Conservation (phyloP, 2,797 vertebrate genomes). For the Poeciliopsis presidionis region DNA sequence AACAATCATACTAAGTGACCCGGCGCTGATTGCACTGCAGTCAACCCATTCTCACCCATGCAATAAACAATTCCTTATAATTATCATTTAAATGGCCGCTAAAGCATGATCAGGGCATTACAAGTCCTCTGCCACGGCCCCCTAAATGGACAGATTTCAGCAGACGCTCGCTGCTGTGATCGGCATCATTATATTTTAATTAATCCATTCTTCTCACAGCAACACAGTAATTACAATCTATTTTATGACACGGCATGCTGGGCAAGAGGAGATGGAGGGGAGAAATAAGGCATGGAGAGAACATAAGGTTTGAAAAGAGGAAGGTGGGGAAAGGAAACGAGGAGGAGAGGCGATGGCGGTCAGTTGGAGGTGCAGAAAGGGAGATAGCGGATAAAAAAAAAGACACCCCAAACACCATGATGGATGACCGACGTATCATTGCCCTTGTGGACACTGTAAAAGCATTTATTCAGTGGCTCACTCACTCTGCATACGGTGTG, state of each 20-base stretch:
- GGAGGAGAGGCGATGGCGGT: conserved; percentile 27
- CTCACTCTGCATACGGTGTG: conserved; percentile 43
- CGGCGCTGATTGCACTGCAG: conserved; percentile 48
- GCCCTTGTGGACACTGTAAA: conserved; percentile 72
- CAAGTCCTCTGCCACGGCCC: conserved; percentile 70
- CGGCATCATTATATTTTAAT: conserved; percentile 82
- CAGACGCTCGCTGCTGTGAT: conserved; percentile 74
- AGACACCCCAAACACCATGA: conserved; percentile 60
- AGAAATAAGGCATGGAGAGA: conserved; percentile 40
- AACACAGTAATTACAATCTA: conserved; percentile 78
- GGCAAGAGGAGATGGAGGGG: conserved; percentile 57
- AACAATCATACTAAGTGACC: conserved; percentile 68
- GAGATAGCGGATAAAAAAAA: conserved; percentile 43
- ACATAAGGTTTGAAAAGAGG: conserved; percentile 26
- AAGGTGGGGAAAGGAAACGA: conserved; percentile 29
- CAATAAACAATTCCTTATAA: conserved; percentile 78
- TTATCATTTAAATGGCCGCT: conserved; percentile 77
- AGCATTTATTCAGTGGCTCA: conserved; percentile 74
- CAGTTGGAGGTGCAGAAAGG: conserved; percentile 32
- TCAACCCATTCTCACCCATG: conserved; percentile 60
- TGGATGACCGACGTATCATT: conserved; percentile 73
- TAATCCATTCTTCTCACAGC: conserved; percentile 80
- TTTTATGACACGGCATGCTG: conserved; percentile 72
- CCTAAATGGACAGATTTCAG: conserved; percentile 77
- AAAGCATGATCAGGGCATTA: conserved; percentile 76